Conservation (phyloP, 2,888 invertebrate species). For the Antitype chi region DNA sequence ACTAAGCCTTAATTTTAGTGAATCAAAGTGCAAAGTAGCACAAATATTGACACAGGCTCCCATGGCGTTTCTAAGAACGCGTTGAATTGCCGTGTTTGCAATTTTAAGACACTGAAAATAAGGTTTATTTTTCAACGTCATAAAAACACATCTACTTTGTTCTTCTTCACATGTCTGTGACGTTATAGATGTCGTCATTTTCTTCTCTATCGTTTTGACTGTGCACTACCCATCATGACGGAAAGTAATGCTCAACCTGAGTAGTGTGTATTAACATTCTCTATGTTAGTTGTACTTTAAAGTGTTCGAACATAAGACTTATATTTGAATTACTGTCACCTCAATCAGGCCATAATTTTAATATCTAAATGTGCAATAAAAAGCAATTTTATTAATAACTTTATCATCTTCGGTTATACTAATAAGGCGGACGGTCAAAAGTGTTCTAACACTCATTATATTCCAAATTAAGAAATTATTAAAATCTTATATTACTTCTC, state of each 20-base stretch:
- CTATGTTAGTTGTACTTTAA: slow-evolving; percentile 45
- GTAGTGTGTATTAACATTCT: slow-evolving; percentile 41
- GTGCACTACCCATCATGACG: slow-evolving; percentile 66
- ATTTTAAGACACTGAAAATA: background rate
- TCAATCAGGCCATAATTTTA: slow-evolving; percentile 22
- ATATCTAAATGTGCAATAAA: slow-evolving; percentile 42
- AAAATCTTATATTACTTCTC: no score
- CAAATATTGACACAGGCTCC: background rate
- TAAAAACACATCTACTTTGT: background rate
- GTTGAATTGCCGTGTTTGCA: background rate
- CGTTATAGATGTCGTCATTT: slow-evolving; percentile 1
- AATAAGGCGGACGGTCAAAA: slow-evolving; percentile 4
- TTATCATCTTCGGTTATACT: background rate
- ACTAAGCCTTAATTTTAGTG: background rate
- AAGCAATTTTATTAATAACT: slow-evolving; percentile 29
- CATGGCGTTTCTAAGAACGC: background rate
- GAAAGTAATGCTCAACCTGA: slow-evolving; percentile 71
- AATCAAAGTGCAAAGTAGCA: background rate
- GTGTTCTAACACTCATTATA: slow-evolving; percentile 4
- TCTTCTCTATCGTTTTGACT: slow-evolving; percentile 13
- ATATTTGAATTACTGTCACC: slow-evolving; percentile 41
- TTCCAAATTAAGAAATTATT: background rate
- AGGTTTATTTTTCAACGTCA: slow-evolving; percentile 16
- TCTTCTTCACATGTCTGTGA: background rate
- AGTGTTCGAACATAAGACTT: slow-evolving; percentile 57